Percentiles rank a stretch among this genome's conserved stretches.
These are phyloP conservation scores for Lucifuga dentata DNA, from an alignment of 2,113 vertebrate species.

Conservation along the genomic window DNA sequence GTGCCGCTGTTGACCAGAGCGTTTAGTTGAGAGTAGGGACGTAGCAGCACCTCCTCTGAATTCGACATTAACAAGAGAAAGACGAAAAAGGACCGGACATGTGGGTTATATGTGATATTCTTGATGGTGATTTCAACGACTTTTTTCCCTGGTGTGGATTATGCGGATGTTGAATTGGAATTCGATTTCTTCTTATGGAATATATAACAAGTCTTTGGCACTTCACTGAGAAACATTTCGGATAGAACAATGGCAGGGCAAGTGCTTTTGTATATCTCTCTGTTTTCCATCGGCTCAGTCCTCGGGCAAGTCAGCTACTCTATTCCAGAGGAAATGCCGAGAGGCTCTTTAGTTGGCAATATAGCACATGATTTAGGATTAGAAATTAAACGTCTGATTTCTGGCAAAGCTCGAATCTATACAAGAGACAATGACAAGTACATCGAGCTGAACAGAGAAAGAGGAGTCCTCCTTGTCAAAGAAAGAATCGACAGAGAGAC, in stretches of 20 bases:
- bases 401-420: conserved; percentile 73
- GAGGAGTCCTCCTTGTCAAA: conserved; percentile 43
- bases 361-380: conserved; percentile 80
- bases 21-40: too few relatives aligned
- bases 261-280: conserved; percentile 52
- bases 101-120: too few relatives aligned
- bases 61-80: too few relatives aligned
- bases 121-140: too few relatives aligned
- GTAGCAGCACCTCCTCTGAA: too few relatives aligned
- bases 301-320: conserved; percentile 69
- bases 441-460: conserved; percentile 69
- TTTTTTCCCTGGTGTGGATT: too few relatives aligned
- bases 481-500: conserved; percentile 81
- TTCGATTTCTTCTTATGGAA: conserved; percentile 12
- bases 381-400: conserved; percentile 67
- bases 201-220: neutral
- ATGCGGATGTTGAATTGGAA: too few relatives aligned
- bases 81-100: too few relatives aligned
- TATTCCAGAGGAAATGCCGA: conserved; percentile 78
- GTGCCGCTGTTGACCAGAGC: conserved; percentile 66
- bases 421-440: conserved; percentile 76
- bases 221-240: neutral
- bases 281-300: conserved; percentile 20
- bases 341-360: conserved; percentile 78
- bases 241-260: conserved; percentile 47